phyloP scores from a whole-genome alignment of 2,797 vertebrate genomes.

The Merluccius polli region DNA sequence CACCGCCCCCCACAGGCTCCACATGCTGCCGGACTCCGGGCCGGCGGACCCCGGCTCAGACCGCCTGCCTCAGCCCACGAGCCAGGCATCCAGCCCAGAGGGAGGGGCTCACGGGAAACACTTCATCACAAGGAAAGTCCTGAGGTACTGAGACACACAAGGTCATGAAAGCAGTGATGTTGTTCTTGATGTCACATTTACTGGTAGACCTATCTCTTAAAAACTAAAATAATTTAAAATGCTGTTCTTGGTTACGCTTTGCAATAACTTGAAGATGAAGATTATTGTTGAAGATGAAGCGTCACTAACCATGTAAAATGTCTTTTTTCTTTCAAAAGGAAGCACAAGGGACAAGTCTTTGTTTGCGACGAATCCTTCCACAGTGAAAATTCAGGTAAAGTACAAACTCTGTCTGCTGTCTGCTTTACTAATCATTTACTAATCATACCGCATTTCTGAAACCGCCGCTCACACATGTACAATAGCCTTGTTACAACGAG shows the following conservation, averaged over 20 bases:
- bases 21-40: neutral
- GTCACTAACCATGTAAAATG: neutral
- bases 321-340: slow-evolving; percentile 53
- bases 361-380: slow-evolving; percentile 72
- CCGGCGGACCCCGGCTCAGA: neutral
- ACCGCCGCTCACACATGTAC: neutral
- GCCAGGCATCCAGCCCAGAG: neutral
- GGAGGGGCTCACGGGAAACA: neutral
- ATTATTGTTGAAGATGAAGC: no score
- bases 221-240: neutral
- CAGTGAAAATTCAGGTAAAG: slow-evolving; percentile 72
- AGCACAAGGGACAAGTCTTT: slow-evolving; percentile 60
- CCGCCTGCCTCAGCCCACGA: neutral
- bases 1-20: neutral
- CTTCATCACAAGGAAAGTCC: neutral
- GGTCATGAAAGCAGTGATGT: neutral
- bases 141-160: neutral
- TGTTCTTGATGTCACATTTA: neutral
- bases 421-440: neutral
- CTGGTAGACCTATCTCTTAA: neutral
- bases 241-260: no score
- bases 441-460: no score
- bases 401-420: neutral
- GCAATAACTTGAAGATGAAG: no score
- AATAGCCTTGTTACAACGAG: neutral